phyloP scores from a whole-genome alignment of 1,140 invertebrate genomes.

The Diorhabda carinulata region DNA sequence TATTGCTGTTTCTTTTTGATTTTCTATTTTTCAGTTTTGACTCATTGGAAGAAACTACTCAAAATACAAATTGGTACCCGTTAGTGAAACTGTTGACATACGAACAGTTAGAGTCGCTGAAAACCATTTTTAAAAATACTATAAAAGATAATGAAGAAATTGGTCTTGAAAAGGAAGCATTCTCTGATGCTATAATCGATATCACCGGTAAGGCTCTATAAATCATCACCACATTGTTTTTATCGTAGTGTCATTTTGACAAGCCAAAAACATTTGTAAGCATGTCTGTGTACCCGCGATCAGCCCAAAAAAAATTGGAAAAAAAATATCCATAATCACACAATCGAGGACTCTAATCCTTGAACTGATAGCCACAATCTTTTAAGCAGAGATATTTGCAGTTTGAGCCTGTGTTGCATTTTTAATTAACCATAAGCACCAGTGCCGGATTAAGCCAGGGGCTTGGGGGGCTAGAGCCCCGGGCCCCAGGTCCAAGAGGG shows the following conservation, averaged over 20 bases:
- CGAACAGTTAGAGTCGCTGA: slow-evolving; percentile 24
- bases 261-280: not conserved
- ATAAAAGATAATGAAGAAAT: slow-evolving; percentile 11
- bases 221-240: not conserved
- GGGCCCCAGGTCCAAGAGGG: too few relatives aligned
- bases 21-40: slow-evolving; percentile 13
- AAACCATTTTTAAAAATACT: slow-evolving; percentile 25
- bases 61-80: slow-evolving; percentile 23
- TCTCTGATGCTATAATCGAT: slow-evolving; percentile 29
- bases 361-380: not conserved
- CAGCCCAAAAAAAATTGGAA: not conserved
- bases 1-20: too few relatives aligned
- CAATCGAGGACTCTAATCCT: too few relatives aligned
- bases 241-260: not conserved
- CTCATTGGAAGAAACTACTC: slow-evolving; percentile 26
- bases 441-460: too few relatives aligned
- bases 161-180: slow-evolving; percentile 32
- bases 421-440: too few relatives aligned
- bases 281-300: not conserved
- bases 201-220: slow-evolving; percentile 24
- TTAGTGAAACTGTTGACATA: slow-evolving; percentile 26
- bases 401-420: not conserved
- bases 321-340: not conserved
- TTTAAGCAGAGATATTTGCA: not conserved
- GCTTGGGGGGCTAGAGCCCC: too few relatives aligned